Base-by-base conservation (phyloP, 2,797 vertebrate genomes). In the Salmo trutta region DNA sequence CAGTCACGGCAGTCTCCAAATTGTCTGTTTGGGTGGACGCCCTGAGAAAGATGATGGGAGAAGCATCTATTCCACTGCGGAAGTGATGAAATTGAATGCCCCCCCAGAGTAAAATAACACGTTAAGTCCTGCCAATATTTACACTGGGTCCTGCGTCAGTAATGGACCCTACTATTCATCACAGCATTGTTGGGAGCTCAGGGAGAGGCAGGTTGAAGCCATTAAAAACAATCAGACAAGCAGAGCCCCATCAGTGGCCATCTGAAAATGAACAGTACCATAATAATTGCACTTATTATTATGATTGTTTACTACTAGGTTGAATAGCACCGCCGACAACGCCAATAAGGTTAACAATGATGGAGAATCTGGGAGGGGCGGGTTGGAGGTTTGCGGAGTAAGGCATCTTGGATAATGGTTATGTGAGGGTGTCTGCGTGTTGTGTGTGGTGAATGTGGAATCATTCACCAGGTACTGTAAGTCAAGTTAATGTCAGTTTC, bases 51-150 rank as follows among this genome's bases (percentile, higher is more conserved):
- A 52, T 16, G 64, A n/a, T 3, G 56, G 77, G 69, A 12, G 41
- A 47, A 12, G 41, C 2, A 2, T 47, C 67, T 73, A 79, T 85
- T 76, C 82, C 76, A 82, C 83, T 84, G 84, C 87, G 59, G 47
- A 73, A 67, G 75, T 29, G 75, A 80, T 73, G 51, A 73, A 14
- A 71, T 66, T 66, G 2, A 77, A 77, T 76, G 71, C 51, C 6
- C 70, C 79, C 75, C 75, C 7, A 59, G 79, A 80, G 79, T 74
- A 52, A 76, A 68, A 77, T 80, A 54, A 76, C 74, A 54, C n/a
- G 71, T 65, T 76, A 65, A 65, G 71, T 36, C 47, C 79, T 77
- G 71, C 79, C 79, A 80, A 80, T 80, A 80, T 73, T 80, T 80
- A 80, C 72, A 80, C 69, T 47, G 62, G 67, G 56, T 65, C 53